Evolutionary conservation across 2,888 invertebrate genomes (phyloP).

Genomic region (Phengaris arion): DNA sequence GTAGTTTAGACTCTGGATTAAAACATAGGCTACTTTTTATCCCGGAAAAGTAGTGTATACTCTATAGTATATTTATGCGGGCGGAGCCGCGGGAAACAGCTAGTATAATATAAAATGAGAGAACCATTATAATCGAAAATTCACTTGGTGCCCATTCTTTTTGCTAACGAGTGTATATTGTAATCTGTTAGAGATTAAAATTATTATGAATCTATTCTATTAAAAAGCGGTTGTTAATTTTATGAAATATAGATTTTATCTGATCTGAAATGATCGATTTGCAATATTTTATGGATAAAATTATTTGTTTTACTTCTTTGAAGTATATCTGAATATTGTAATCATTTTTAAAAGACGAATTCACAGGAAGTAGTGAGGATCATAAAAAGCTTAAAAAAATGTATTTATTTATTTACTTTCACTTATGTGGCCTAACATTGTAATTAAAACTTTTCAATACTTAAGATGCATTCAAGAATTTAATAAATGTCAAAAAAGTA

Average conservation of each 20-base stretch:
- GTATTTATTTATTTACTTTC: not conserved
- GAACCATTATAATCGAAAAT: no score
- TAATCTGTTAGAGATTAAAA: slow-evolving; percentile 37
- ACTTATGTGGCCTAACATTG: slow-evolving; percentile 2
- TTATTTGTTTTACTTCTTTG: slow-evolving; percentile 20
- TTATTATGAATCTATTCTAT: slow-evolving; percentile 35
- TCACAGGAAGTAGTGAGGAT: not conserved
- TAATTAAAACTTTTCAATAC: not conserved
- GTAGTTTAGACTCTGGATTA: no score
- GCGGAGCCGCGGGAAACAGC: no score
- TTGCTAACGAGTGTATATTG: slow-evolving; percentile 24
- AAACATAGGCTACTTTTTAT: no score
- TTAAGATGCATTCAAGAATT: not conserved
- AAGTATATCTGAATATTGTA: slow-evolving; percentile 13
- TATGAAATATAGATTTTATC: slow-evolving; percentile 37
- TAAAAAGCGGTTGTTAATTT: slow-evolving; percentile 35
- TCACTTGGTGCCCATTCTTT: no score
- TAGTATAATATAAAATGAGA: no score
- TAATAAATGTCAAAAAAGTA: not conserved
- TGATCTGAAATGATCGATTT: slow-evolving; percentile 31
- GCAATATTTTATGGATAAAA: slow-evolving; percentile 35
- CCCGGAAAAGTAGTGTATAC: no score
- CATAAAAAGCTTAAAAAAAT: not conserved
- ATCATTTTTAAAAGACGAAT: slow-evolving; percentile 25
- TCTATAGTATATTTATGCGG: no score